Conservation (phyloP, 2,888 invertebrate species). For the Uloborus plumipes region DNA sequence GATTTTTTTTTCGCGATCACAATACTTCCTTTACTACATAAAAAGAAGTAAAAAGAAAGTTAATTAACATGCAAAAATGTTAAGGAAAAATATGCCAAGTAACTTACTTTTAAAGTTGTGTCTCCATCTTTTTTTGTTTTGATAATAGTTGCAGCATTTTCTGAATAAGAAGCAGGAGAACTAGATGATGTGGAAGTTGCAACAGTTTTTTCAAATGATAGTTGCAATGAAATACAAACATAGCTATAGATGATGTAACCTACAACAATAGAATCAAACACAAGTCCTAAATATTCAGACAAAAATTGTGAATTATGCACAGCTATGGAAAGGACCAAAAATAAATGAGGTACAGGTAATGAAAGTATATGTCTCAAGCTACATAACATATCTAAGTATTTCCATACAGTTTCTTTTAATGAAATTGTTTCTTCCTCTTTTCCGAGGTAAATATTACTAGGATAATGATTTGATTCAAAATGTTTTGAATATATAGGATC, state of each 20-base stretch:
- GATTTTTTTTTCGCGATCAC: no score
- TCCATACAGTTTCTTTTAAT: background rate
- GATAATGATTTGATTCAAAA: background rate
- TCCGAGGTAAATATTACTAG: constrained; percentile 22
- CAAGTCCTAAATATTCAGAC: constrained; percentile 12
- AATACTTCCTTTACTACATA: no score
- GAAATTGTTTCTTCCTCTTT: background rate
- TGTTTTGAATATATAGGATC: constrained; percentile 4
- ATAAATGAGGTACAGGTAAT: constrained; percentile 21
- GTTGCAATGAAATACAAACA: constrained; percentile 20
- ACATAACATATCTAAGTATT: background rate
- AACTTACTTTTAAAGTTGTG: no score
- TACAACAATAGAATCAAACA: constrained; percentile 35
- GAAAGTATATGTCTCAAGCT: constrained; percentile 5
- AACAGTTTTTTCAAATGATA: background rate
- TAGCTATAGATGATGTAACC: constrained; percentile 25
- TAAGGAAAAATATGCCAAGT: no score
- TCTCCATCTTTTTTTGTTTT: background rate
- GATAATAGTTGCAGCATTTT: constrained; percentile 24
- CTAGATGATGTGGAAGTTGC: background rate
- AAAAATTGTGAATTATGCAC: constrained; percentile 35
- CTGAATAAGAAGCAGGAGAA: constrained; percentile 20
- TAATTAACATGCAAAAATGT: no score
- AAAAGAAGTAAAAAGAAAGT: no score
- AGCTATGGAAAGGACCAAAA: constrained; percentile 26